phyloP scores from a whole-genome alignment of 2,113 vertebrate genomes.

The Mormoops blainvillei region DNA sequence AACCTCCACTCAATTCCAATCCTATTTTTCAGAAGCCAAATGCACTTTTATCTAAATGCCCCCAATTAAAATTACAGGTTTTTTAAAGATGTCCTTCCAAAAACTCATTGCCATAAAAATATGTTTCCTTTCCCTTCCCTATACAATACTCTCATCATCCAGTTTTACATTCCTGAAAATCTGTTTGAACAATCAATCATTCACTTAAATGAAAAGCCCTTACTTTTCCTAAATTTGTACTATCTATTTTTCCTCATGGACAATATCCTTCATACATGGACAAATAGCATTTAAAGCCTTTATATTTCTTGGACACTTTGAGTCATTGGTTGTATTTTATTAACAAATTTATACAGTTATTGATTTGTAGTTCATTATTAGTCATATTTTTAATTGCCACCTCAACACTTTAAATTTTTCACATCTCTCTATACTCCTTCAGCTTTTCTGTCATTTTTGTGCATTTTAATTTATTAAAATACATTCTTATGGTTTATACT shows the following conservation, averaged over 20 bases:
- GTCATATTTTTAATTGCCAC: background rate
- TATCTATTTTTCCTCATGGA: background rate
- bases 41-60: background rate
- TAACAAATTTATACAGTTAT: background rate
- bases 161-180: background rate
- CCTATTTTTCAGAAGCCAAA: background rate
- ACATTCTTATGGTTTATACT: background rate
- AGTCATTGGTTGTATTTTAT: background rate
- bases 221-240: background rate
- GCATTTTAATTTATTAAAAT: background rate
- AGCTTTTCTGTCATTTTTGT: background rate
- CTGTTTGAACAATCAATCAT: background rate
- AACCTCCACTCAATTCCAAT: background rate
- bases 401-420: background rate
- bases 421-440: background rate
- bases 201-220: background rate
- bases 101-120: background rate
- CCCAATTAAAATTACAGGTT: background rate
- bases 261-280: background rate
- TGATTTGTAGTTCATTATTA: background rate
- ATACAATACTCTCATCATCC: background rate
- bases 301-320: background rate
- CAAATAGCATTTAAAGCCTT: background rate
- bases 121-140: background rate
- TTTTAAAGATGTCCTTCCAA: background rate